Base-by-base conservation (phyloP, 2,113 vertebrate genomes). In the Caloenas nicobarica region DNA sequence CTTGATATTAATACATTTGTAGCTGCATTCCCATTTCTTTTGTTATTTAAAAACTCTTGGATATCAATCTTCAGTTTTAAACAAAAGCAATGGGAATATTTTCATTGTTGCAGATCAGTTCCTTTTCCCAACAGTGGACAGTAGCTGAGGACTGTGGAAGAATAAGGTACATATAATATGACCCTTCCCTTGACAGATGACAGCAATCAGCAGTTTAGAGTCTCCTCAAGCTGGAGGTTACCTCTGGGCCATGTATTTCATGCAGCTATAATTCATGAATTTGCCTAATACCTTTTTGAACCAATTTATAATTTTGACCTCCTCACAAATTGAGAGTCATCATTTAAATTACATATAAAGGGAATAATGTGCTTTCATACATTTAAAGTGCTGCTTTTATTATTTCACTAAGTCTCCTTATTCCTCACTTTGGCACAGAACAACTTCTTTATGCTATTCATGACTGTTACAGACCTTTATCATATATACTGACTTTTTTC, bases 271-370 rank as follows among this genome's bases (percentile, higher is more conserved):
- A 93, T 58, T 78, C 76, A 70, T 62, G 33, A 93, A 86, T 92
- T 81, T 96, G 54, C 29, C 34, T 93, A 90, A 90, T 86, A 91
- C 13, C 50, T 92, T 84, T 95, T 93, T 92, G 68, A 83, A 81
- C 34, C 51, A 74, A 74, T 92, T 92, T 86, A 70, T 90, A 88
- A 88, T 90, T 93, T 71, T 96, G 91, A 90, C 88, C 88, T 95
- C 64, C 40, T 77, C 1, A 7, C 50, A 93, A 92, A 88, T 11
- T 77, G 54, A 58, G 51, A 81, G 64, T 90, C 79, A 82, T 76
- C 33, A 77, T 86, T 90, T 94, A 93, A 95, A 95, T 94, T 83
- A 94, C 60, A 73, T 77, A 83, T 14, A 60, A 88, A 70, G 40
- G 34, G 1, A 22, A 14, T 71, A 86, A 94, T 40, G n/a, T 66